phyloP scores from a whole-genome alignment of 2,797 vertebrate genomes.

The Xiphorhynchus erythropygius region DNA sequence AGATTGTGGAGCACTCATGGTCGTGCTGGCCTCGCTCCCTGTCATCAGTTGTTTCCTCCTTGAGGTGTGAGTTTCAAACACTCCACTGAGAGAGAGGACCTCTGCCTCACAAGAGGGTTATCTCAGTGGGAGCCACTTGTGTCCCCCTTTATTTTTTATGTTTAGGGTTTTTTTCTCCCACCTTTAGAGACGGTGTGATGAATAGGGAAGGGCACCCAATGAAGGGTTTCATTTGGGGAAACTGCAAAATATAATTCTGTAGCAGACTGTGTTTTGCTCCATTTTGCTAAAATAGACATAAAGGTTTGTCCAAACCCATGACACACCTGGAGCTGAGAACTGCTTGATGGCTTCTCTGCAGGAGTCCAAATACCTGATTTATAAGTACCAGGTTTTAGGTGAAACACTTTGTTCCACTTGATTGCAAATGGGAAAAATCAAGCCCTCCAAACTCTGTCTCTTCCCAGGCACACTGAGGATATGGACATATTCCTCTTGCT shows the following conservation, averaged over 20 bases:
- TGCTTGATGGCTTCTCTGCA: rapidly evolving
- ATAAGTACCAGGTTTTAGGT: background rate
- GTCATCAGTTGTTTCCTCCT: background rate
- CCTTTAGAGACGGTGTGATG: rapidly evolving
- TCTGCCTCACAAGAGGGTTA: background rate
- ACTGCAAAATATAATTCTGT: background rate
- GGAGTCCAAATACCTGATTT: background rate
- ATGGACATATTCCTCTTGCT: rapidly evolving
- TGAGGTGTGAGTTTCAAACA: background rate
- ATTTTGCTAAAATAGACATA: background rate
- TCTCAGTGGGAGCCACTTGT: background rate
- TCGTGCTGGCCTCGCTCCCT: background rate
- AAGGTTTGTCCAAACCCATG: background rate
- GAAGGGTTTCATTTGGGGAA: background rate
- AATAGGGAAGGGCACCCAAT: background rate
- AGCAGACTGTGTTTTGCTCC: background rate
- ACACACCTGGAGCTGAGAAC: background rate
- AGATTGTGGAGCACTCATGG: background rate
- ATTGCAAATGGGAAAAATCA: background rate
- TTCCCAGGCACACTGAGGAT: background rate
- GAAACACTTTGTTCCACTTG: background rate
- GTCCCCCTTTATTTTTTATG: background rate
- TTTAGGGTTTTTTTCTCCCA: background rate
- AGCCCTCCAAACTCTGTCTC: background rate
- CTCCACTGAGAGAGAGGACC: background rate